Conservation (phyloP, 2,113 vertebrate species). For the Triplophysa siluroides region DNA sequence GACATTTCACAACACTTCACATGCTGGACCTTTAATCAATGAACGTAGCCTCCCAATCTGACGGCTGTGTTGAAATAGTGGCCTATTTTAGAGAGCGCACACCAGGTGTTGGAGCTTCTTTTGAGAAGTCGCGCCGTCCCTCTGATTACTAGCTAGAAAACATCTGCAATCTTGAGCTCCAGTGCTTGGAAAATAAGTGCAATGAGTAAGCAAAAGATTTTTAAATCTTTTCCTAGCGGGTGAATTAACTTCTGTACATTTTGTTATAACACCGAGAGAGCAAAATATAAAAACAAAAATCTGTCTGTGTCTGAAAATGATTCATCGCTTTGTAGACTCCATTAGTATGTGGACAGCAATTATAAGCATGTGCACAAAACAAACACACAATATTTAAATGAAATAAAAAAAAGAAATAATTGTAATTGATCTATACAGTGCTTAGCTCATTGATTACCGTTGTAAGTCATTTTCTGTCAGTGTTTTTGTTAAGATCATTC, state of each 20-base stretch:
- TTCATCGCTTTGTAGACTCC: not conserved
- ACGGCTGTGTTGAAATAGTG: conserved; percentile 12
- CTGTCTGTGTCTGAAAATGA: too few relatives aligned
- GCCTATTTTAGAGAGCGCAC: conserved; percentile 31
- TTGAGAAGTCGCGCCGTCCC: conserved; percentile 4
- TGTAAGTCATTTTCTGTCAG: too few relatives aligned
- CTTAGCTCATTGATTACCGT: too few relatives aligned
- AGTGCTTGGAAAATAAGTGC: conserved; percentile 2
- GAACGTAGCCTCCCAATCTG: conserved; percentile 10
- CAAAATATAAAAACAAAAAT: too few relatives aligned
- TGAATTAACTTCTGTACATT: not conserved
- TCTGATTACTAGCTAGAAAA: conserved; percentile 39
- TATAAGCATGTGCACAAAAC: not conserved
- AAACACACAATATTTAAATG: too few relatives aligned
- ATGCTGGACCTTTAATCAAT: conserved; percentile 35
- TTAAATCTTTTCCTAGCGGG: not conserved
- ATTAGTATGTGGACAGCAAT: not conserved
- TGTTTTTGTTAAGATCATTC: too few relatives aligned
- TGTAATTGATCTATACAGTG: too few relatives aligned
- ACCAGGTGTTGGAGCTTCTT: conserved; percentile 22
- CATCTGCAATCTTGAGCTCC: not conserved
- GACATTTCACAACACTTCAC: conserved; percentile 31
- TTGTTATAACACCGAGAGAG: not conserved
- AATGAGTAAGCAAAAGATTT: not conserved
- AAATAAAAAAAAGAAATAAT: too few relatives aligned